Conservation (phyloP, 1,140 invertebrate species). For the Aphelenchoides avenae region DNA sequence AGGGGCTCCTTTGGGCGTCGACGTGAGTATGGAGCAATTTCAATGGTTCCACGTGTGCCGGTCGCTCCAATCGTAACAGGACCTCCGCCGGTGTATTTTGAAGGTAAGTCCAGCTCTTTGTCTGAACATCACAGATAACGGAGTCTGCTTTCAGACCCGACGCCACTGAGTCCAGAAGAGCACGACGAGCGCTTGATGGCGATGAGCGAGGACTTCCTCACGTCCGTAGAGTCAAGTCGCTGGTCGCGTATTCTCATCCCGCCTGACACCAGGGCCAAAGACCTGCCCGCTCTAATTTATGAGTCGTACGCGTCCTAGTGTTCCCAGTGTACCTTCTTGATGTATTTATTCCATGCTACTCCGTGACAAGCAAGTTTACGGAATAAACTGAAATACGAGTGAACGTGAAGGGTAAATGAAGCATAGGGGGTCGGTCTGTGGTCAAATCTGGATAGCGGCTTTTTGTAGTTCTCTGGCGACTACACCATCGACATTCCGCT, state of each 20-base stretch:
- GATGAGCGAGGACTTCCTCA: slow-evolving; percentile 21
- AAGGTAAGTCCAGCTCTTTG: not conserved
- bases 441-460: too few relatives aligned
- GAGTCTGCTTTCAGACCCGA: slow-evolving; percentile 19
- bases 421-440: too few relatives aligned
- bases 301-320: too few relatives aligned
- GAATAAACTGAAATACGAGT: too few relatives aligned
- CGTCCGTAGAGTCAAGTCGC: slow-evolving; percentile 28
- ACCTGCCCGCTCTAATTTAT: slow-evolving; percentile 4
- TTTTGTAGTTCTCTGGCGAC: too few relatives aligned
- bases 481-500: too few relatives aligned
- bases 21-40: not conserved
- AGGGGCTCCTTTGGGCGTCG: slow-evolving; percentile 11
- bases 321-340: too few relatives aligned
- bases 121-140: not conserved
- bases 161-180: slow-evolving; percentile 28
- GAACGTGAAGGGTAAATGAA: too few relatives aligned
- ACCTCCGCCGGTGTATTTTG: slow-evolving; percentile 8
- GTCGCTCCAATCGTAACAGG: not conserved
- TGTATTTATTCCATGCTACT: too few relatives aligned
- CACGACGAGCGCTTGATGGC: slow-evolving; percentile 35
- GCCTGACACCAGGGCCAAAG: slow-evolving; percentile 7
- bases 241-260: slow-evolving; percentile 20
- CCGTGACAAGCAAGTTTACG: too few relatives aligned
- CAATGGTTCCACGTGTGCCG: not conserved